Base-by-base conservation (phyloP, 2,113 vertebrate species). In the Parotia lawesii region DNA sequence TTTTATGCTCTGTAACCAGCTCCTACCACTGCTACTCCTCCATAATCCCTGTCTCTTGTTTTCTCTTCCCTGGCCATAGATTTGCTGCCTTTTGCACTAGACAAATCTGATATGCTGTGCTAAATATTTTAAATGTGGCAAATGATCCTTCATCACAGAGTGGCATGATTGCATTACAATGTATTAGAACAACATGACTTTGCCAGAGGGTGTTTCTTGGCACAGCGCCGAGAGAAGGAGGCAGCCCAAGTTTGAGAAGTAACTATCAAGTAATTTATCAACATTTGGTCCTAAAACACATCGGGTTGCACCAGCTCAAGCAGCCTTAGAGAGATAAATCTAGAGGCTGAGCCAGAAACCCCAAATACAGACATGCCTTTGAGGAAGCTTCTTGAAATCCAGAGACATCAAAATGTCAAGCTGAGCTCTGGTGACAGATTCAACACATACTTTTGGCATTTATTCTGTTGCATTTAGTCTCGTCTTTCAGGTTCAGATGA, bases 201-300 rank as follows among this genome's bases (percentile, higher is more conserved):
- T 94, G 93, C 96, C 92, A 91, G 90, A 83, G 90, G 93, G 92
- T 90, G 79, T 94, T 94, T 78, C 76, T 29, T 94, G 87, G 90
- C 93, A 71, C 69, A 0, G 1, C 1, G 21, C 79, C 25, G 1
- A 86, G 57, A 35, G 78, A 93, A 93, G 69, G 75, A 96, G 45
- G 75, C 82, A 90, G 92, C 57, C 60, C 69, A 67, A 95, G 51
- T 78, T 4, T 70, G 37, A 85, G 81, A 77, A 96, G 87, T 12
- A 94, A 57, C 94, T 78, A 90, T 67, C 56, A 53, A 91, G 60
- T 69, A 7, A 93, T 94, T 94, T 91, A 84, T 95, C 90, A 96
- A 51, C 69, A 82, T 75, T 93, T 3, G 0, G 40, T 86, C 69
- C 64, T 91, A 91, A 93, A 91, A 83, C 73, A 76, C 79, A 75